Conservation (phyloP, 92 coral and sea anemone genomes). For the Parazoanthus swiftii region DNA sequence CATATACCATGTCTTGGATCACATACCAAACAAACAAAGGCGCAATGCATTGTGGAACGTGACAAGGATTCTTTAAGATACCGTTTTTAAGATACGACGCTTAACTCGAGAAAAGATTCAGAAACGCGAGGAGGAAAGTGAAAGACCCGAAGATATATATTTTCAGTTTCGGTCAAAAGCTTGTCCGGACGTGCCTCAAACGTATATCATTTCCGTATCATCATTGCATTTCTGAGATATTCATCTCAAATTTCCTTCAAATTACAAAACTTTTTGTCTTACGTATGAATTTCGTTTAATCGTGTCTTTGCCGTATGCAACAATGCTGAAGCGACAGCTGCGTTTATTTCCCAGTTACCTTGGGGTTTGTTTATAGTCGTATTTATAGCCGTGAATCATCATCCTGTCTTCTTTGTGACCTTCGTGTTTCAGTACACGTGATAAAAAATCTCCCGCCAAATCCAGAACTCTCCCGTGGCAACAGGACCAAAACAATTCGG, state of each 20-base stretch:
- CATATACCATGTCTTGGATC: too few species aligned
- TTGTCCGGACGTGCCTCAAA: not conserved
- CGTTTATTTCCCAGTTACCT: not conserved
- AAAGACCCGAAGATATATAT: not conserved
- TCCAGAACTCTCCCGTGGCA: conserved; percentile 68
- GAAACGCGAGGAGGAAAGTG: not conserved
- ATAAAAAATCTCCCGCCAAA: conserved; percentile 83
- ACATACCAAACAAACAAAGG: too few species aligned
- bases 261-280: not conserved
- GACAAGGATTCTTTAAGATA: too few species aligned
- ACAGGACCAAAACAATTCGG: conserved; percentile 70
- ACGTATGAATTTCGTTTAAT: not conserved
- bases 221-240: too few species aligned
- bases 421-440: conserved; percentile 14
- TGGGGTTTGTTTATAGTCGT: conserved; percentile 28
- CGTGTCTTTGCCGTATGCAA: not conserved
- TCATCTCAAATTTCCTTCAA: not conserved
- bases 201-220: not conserved
- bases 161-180: not conserved
- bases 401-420: not conserved
- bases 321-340: not conserved
- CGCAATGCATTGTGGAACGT: too few species aligned
- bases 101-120: too few species aligned
- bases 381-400: conserved; percentile 34
- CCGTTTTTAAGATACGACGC: not conserved